Evolutionary conservation across 2,113 vertebrate genomes (phyloP).

Genomic region (Chamaetylas fuelleborni): DNA sequence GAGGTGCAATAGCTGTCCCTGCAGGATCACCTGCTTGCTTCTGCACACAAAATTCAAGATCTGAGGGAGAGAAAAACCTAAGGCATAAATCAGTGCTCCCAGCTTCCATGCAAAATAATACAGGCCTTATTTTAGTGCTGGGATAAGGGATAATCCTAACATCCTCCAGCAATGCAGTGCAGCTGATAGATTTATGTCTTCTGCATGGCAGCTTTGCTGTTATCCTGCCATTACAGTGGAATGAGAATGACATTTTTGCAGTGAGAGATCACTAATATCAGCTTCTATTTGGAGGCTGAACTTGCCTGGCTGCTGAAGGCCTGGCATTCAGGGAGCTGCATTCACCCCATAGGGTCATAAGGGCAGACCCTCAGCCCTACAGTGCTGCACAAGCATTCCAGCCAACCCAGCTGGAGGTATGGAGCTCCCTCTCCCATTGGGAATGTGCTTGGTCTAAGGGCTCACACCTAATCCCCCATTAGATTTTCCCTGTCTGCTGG

Average conservation of each 20-base stretch:
- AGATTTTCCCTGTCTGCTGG: background rate
- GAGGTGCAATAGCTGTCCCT: background rate
- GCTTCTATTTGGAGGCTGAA: background rate
- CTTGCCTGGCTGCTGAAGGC: background rate
- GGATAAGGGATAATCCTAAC: background rate
- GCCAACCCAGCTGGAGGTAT: background rate
- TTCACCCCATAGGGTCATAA: fast-evolving
- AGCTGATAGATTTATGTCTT: background rate
- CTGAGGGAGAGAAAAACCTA: background rate
- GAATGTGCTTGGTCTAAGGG: background rate
- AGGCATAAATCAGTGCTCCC: background rate
- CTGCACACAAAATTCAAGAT: background rate
- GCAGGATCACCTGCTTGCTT: background rate
- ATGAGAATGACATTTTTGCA: background rate
- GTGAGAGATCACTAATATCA: background rate
- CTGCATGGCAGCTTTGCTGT: background rate
- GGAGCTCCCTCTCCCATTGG: background rate
- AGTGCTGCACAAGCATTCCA: background rate
- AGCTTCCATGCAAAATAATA: background rate
- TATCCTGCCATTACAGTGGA: background rate
- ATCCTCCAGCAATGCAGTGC: background rate
- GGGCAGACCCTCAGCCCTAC: background rate
- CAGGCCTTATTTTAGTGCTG: background rate
- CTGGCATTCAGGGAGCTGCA: background rate
- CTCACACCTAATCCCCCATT: background rate